A percentile compares a stretch with the other conserved stretches of the same genome.
These are phyloP conservation scores for Dinocampus coccinellae DNA, from an alignment of 2,888 invertebrate species.

Conservation along the genomic window DNA sequence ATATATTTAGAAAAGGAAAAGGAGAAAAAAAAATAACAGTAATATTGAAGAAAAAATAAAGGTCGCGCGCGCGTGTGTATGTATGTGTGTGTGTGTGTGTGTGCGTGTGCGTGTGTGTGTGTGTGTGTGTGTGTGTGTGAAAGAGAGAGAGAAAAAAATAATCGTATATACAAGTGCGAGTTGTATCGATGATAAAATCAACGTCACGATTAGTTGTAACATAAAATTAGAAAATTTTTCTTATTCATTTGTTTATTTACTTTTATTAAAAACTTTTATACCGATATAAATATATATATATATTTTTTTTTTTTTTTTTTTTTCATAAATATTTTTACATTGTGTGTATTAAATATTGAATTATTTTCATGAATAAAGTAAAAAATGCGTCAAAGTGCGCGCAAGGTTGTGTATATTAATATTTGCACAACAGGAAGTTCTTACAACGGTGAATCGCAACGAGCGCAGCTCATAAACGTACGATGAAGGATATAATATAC, in stretches of 20 bases:
- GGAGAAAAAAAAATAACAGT: neutral
- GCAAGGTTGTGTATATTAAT: neutral
- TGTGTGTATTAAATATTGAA: neutral
- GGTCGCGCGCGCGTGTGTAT: too few relatives aligned
- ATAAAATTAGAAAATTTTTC: neutral
- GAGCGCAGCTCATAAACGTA: slow-evolving; percentile 36
- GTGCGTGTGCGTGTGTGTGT: too few relatives aligned
- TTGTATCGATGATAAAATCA: neutral
- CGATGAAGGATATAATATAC: slow-evolving; percentile 38
- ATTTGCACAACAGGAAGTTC: slow-evolving; percentile 37
- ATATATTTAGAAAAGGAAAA: neutral
- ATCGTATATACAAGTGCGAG: neutral
- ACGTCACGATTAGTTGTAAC: slow-evolving; percentile 4
- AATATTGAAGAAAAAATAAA: slow-evolving; percentile 1
- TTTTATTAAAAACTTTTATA: too few relatives aligned
- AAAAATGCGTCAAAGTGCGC: neutral
- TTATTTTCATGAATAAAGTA: neutral
- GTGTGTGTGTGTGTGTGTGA: too few relatives aligned
- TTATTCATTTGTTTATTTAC: neutral
- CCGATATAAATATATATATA: too few relatives aligned
- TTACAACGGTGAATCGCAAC: slow-evolving; percentile 38
- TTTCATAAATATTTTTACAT: neutral
- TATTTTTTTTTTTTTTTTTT: neutral
- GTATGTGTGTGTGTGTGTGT: too few relatives aligned
- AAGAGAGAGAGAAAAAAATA: neutral